Conservation (phyloP, 2,888 invertebrate genomes). For the Drosophila falleni region DNA sequence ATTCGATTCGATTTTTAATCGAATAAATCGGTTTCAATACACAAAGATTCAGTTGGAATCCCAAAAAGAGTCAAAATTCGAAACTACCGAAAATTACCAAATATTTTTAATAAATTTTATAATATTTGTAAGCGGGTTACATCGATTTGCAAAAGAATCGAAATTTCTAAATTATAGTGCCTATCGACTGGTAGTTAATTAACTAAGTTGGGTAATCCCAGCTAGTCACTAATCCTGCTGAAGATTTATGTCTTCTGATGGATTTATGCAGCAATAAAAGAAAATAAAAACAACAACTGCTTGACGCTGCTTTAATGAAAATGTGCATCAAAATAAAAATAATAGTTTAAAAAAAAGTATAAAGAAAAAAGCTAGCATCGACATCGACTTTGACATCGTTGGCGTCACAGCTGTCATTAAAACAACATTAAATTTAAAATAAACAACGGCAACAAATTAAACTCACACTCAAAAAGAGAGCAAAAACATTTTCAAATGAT, state of each 20-base stretch:
- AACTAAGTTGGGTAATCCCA: constrained; percentile 29
- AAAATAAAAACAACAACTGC: neutral
- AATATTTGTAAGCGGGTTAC: no score
- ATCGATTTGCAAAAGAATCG: no score
- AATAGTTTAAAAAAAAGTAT: neutral
- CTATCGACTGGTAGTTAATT: constrained; percentile 25
- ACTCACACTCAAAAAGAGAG: constrained; percentile 14
- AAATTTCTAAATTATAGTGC: no score
- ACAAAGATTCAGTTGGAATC: no score
- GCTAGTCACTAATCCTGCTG: constrained; percentile 24
- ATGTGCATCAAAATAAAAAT: constrained; percentile 5
- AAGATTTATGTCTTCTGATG: constrained; percentile 27
- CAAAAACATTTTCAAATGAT: constrained; percentile 30
- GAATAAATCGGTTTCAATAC: no score
- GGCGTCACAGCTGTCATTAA: constrained; percentile 66
- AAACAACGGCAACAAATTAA: constrained; percentile 49
- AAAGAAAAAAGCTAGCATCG: neutral
- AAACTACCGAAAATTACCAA: no score
- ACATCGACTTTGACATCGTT: constrained; percentile 11
- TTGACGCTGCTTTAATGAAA: constrained; percentile 17
- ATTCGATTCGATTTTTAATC: no score
- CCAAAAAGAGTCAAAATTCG: no score
- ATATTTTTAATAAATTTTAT: no score
- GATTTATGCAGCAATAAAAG: constrained; percentile 37
- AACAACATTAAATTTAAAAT: constrained; percentile 67